Evolutionary conservation across 2,888 invertebrate species (phyloP).

Genomic region (Nymphalis urticae): DNA sequence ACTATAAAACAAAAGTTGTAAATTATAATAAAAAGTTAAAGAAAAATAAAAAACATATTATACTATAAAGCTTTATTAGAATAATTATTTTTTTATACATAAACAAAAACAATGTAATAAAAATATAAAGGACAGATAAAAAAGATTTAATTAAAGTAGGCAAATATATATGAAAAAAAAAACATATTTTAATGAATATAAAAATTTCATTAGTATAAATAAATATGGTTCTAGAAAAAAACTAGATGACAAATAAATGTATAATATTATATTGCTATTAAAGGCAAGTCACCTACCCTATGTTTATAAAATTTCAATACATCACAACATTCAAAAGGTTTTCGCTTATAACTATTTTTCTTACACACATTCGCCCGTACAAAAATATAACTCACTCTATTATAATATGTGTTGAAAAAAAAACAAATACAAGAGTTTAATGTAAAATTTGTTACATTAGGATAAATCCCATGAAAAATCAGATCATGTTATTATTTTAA

Average conservation of each 20-base stretch:
- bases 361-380: conserved; percentile 41
- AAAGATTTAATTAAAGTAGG: neutral
- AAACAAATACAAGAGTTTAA: neutral
- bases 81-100: conserved; percentile 21
- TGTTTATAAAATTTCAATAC: conserved; percentile 10
- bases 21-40: no score
- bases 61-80: conserved; percentile 33
- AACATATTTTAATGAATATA: neutral
- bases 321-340: neutral
- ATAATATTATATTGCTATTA: conserved; percentile 23
- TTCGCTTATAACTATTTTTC: conserved; percentile 4
- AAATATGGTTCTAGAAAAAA: conserved; percentile 33
- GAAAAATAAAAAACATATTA: conserved; percentile 12
- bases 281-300: neutral
- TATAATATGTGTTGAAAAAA: neutral
- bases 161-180: conserved; percentile 42
- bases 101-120: conserved; percentile 39
- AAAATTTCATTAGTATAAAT: conserved; percentile 31
- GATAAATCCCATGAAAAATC: no score
- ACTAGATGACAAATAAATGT: conserved; percentile 55
- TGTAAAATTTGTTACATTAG: conserved; percentile 14
- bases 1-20: no score
- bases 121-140: neutral
- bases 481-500: no score
- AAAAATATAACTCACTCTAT: conserved; percentile 45